A percentile compares a stretch with the other conserved stretches of the same genome.
These are phyloP conservation scores for Listrodromus nycthemerus DNA, from an alignment of 2,888 invertebrate genomes.

Conservation along the genomic window DNA sequence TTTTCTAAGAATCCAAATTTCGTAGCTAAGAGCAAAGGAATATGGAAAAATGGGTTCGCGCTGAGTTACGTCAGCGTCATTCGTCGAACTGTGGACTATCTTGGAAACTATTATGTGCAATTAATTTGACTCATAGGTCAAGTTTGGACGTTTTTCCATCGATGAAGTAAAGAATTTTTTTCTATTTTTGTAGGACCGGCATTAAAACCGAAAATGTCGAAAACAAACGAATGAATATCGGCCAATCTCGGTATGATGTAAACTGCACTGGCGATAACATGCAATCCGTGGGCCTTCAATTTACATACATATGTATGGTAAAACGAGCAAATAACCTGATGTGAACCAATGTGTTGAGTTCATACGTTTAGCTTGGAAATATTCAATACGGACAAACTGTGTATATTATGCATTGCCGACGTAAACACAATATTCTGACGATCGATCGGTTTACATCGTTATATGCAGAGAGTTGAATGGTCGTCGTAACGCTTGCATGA, in stretches of 20 bases:
- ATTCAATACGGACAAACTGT: not conserved
- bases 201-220: not conserved
- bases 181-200: not conserved
- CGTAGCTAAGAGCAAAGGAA: no score
- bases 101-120: not conserved
- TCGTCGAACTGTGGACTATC: not conserved
- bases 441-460: slow-evolving; percentile 1
- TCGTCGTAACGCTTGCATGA: not conserved
- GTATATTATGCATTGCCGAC: not conserved
- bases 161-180: not conserved
- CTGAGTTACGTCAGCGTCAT: not conserved
- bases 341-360: not conserved
- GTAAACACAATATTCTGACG: not conserved
- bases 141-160: not conserved
- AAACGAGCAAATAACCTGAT: not conserved
- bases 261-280: not conserved
- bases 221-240: not conserved
- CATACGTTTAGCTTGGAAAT: not conserved
- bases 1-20: no score
- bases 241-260: not conserved
- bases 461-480: not conserved
- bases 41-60: no score
- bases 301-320: slow-evolving; percentile 4
- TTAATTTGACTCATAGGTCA: not conserved
- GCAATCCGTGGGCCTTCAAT: not conserved